A percentile compares a stretch with the other conserved stretches of the same genome.
Conservation (phyloP, 53 echinoderm and acorn worm species). For the Antedon mediterranea region DNA sequence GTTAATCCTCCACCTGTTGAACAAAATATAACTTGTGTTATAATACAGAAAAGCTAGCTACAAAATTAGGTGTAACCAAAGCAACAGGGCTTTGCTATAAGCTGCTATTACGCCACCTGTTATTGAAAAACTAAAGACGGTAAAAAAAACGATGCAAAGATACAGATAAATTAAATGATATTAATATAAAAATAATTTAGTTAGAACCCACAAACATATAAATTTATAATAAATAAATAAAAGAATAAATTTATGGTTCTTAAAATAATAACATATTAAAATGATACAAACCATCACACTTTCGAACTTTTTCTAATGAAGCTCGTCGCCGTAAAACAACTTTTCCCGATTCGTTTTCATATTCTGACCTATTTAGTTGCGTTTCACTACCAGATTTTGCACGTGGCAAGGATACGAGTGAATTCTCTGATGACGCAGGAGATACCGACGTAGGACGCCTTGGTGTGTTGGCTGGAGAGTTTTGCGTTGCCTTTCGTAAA, state of each 20-base stretch:
- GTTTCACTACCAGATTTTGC: conserved; percentile 55
- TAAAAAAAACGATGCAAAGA: too few species aligned
- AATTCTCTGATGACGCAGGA: conserved; percentile 70
- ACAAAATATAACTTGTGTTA: not conserved
- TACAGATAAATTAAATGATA: too few species aligned
- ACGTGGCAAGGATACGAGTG: conserved; percentile 53
- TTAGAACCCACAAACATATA: too few species aligned
- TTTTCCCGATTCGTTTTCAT: conserved; percentile 33
- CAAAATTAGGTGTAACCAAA: too few species aligned
- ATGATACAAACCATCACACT: conserved; percentile 28
- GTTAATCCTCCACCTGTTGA: not conserved
- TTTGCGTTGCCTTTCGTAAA: conserved; percentile 83
- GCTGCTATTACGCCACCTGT: too few species aligned
- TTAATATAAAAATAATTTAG: too few species aligned
- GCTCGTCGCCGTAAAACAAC: conserved; percentile 73
- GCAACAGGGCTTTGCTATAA: too few species aligned
- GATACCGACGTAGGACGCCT: conserved; percentile 38
- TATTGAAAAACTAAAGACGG: too few species aligned
- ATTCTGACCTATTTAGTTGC: conserved; percentile 21
- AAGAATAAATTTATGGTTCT: not conserved
- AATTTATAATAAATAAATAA: not conserved
- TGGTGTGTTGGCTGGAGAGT: conserved; percentile 76
- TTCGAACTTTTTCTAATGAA: conserved; percentile 74
- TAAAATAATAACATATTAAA: not conserved
- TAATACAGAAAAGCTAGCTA: too few species aligned